Conservation (phyloP, 2,888 invertebrate species). For the Eurytoma californica region DNA sequence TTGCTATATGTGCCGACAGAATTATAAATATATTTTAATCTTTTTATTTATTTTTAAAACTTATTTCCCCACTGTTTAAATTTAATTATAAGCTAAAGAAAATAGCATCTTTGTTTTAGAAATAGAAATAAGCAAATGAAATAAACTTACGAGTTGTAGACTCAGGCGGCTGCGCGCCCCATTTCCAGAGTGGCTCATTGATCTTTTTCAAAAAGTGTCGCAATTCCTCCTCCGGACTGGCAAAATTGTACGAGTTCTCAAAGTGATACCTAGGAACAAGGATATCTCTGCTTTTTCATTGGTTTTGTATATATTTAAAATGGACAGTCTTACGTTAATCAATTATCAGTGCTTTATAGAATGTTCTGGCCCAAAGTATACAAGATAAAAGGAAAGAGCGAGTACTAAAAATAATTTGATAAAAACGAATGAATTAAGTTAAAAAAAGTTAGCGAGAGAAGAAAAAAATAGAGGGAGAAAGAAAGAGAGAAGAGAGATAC, state of each 20-base stretch:
- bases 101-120: too few species aligned
- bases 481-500: neutral
- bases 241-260: slow-evolving; percentile 82
- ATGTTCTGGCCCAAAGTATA: too few species aligned
- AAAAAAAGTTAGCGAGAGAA: slow-evolving; percentile 9
- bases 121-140: neutral
- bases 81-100: neutral
- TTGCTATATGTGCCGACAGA: too few species aligned
- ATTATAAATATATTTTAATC: too few species aligned
- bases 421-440: neutral
- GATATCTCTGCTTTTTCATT: slow-evolving; percentile 45
- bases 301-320: slow-evolving; percentile 26
- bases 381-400: too few species aligned
- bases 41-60: neutral
- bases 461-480: neutral
- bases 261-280: slow-evolving; percentile 82
- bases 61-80: neutral
- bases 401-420: too few species aligned
- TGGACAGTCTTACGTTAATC: slow-evolving; percentile 15
- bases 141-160: slow-evolving; percentile 49
- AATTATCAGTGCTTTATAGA: slow-evolving; percentile 1
- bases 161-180: slow-evolving; percentile 74
- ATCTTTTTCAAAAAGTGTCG: slow-evolving; percentile 87
- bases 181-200: slow-evolving; percentile 89
- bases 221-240: slow-evolving; percentile 85